phyloP scores from a whole-genome alignment of 2,888 invertebrate species.

The Acleris emargana region DNA sequence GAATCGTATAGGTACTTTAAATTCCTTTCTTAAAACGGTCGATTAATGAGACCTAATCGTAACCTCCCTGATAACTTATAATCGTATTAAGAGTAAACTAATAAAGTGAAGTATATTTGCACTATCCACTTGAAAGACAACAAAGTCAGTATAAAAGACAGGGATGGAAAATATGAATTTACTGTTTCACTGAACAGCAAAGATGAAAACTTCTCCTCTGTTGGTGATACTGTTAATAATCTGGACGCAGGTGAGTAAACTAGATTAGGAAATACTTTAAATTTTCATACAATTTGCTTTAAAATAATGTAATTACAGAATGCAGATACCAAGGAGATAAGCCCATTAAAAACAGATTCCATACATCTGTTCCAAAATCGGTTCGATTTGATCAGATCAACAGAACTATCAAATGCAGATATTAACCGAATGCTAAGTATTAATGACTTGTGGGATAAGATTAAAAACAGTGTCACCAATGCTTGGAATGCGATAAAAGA shows the following conservation, averaged over 20 bases:
- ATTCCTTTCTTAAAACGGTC: too few relatives aligned
- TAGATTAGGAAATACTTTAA: neutral
- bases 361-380: constrained; percentile 2
- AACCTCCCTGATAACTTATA: neutral
- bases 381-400: constrained; percentile 15
- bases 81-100: constrained; percentile 18
- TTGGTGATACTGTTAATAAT: constrained; percentile 13
- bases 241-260: constrained; percentile 19
- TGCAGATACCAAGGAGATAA: constrained; percentile 14
- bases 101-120: constrained; percentile 11
- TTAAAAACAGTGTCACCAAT: constrained; percentile 48
- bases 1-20: too few relatives aligned
- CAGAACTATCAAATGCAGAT: constrained; percentile 37
- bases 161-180: neutral
- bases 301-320: constrained; percentile 15
- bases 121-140: constrained; percentile 19
- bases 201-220: constrained; percentile 23
- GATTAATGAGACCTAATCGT: neutral
- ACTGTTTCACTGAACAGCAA: constrained; percentile 18
- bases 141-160: constrained; percentile 15
- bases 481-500: constrained; percentile 52
- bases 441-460: constrained; percentile 46
- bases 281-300: too few relatives aligned
- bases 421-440: constrained; percentile 17
- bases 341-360: neutral